Percentiles rank a stretch among this genome's conserved stretches.
Evolutionary conservation across 2,888 invertebrate species (phyloP).

Genomic region (Drosophila infuscata): DNA sequence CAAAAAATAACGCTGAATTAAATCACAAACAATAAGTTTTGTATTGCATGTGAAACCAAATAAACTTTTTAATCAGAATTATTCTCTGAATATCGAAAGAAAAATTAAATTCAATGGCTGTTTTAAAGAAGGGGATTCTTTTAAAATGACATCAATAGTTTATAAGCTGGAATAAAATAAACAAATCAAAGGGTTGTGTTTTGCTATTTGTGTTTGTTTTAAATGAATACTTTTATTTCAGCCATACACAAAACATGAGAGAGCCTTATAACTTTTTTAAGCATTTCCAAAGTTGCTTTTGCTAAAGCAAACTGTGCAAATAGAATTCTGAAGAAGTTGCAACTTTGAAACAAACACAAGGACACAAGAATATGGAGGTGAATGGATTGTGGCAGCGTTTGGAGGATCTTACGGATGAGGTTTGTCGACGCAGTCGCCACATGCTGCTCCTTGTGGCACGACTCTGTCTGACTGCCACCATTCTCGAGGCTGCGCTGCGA

Average conservation of each 20-base stretch:
- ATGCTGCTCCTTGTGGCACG: slow-evolving; percentile 42
- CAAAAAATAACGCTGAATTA: neutral
- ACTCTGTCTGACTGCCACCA: slow-evolving; percentile 42
- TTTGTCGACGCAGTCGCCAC: slow-evolving; percentile 16
- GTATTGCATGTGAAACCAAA: neutral
- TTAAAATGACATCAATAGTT: neutral
- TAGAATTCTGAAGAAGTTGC: neutral
- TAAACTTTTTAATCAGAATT: neutral
- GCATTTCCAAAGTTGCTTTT: too few species aligned
- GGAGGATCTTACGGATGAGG: slow-evolving; percentile 20
- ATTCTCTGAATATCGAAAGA: neutral
- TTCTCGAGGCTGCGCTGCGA: slow-evolving; percentile 37
- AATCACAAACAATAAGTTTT: neutral
- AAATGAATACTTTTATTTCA: neutral
- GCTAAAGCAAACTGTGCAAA: neutral
- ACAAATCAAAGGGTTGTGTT: neutral
- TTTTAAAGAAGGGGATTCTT: rapidly evolving
- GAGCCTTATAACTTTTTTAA: neutral
- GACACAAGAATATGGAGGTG: slow-evolving; percentile 11
- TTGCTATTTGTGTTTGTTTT: neutral
- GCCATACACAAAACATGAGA: neutral
- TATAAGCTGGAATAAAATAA: neutral
- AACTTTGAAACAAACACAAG: neutral
- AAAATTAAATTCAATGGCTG: neutral
- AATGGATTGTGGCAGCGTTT: slow-evolving; percentile 15